Conservation (phyloP, 2,113 vertebrate genomes). For the Mastomys coucha region DNA sequence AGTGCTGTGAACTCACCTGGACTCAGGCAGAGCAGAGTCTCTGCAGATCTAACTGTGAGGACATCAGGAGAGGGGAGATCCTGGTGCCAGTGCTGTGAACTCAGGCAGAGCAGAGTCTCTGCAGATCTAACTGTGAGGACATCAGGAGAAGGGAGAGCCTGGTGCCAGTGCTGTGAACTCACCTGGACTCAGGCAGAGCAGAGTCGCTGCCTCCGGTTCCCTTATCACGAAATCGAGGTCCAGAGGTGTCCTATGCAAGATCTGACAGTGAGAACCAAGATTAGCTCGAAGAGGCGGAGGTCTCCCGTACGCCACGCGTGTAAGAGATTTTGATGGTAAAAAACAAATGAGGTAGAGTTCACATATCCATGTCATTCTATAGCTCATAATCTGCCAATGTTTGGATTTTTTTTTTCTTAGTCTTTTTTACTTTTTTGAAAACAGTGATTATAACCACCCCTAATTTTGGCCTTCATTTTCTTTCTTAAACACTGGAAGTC, state of each 20-base stretch:
- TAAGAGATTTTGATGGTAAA: background rate
- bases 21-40: conserved; percentile 5
- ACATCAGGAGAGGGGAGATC: conserved; percentile 35
- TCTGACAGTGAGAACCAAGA: background rate
- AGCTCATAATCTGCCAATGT: background rate
- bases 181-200: background rate
- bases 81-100: background rate
- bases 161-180: background rate
- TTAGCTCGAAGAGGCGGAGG: background rate
- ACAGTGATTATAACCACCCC: background rate
- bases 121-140: conserved; percentile 10
- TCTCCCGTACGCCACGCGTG: background rate
- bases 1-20: background rate
- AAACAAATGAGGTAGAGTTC: conserved; percentile 45
- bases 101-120: background rate
- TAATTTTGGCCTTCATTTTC: background rate
- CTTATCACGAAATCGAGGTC: background rate
- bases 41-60: background rate
- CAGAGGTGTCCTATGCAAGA: background rate
- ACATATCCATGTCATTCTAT: background rate
- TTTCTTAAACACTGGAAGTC: conserved; percentile 25
- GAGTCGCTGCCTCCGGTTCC: background rate
- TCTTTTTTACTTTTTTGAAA: background rate
- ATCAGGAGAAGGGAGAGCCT: conserved; percentile 20
- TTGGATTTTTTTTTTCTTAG: background rate